Evolutionary conservation across 2,113 vertebrate species (phyloP).

Genomic region (Nibea coibor): DNA sequence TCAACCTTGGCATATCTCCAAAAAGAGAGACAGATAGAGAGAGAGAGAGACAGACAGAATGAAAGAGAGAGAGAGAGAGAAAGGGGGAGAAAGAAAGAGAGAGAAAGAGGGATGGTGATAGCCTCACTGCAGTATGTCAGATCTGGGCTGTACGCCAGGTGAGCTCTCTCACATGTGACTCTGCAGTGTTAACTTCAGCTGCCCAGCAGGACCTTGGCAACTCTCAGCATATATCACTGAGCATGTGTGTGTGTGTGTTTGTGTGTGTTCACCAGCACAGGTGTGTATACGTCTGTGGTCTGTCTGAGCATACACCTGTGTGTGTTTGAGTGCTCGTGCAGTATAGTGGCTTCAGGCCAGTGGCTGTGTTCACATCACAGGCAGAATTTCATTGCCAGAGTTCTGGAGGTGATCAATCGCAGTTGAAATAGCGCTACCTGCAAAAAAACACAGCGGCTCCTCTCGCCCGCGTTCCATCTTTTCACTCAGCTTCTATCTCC

Average conservation of each 20-base stretch:
- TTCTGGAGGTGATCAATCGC: constrained; percentile 53
- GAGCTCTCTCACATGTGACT: constrained; percentile 74
- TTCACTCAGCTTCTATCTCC: background rate
- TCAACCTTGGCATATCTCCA: constrained; percentile 57
- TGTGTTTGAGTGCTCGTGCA: constrained; percentile 19
- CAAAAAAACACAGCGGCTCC: constrained; percentile 21
- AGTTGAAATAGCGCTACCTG: constrained; percentile 27
- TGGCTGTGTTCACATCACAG: constrained; percentile 44
- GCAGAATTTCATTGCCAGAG: constrained; percentile 36
- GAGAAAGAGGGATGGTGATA: constrained; percentile 40
- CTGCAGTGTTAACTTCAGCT: constrained; percentile 74
- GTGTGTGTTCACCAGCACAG: constrained; percentile 21
- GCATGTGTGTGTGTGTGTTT: constrained; percentile 27
- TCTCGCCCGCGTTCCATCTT: constrained; percentile 10
- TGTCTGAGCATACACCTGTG: constrained; percentile 14
- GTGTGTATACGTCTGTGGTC: constrained; percentile 12
- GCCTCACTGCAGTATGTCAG: constrained; percentile 63
- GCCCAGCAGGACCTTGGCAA: constrained; percentile 69
- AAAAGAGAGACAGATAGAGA: constrained; percentile 16
- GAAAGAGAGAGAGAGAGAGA: background rate
- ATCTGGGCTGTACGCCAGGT: constrained; percentile 75
- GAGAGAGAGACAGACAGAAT: constrained; percentile 1
- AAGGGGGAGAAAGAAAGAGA: background rate
- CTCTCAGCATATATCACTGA: background rate
- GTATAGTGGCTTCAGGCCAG: constrained; percentile 44